Percentiles rank a stretch among this genome's conserved stretches.
phyloP scores from a whole-genome alignment of 2,797 vertebrate species.

The Limnodromus scolopaceus region DNA sequence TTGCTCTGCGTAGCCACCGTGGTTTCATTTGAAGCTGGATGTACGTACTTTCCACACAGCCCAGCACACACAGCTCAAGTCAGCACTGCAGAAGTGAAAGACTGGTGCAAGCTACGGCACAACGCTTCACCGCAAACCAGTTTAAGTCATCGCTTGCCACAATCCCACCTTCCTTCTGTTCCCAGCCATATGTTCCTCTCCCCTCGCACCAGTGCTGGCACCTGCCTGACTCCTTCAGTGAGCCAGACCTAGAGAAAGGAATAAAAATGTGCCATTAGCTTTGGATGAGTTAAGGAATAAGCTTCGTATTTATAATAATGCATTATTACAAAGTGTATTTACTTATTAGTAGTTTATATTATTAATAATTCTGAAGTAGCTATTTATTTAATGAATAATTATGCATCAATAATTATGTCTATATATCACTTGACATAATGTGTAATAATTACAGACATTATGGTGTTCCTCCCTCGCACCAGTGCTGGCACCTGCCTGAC shows the following conservation, averaged over 20 bases:
- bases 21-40: background rate
- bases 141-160: background rate
- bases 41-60: background rate
- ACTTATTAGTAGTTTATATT: too few relatives aligned
- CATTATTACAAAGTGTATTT: background rate
- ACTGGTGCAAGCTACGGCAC: background rate
- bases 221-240: background rate
- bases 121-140: background rate
- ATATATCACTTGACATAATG: background rate
- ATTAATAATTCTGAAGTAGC: background rate
- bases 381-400: background rate
- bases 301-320: background rate
- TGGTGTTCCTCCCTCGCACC: background rate
- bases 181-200: background rate
- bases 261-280: rapidly evolving
- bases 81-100: background rate
- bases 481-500: background rate
- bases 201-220: background rate
- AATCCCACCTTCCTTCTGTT: conserved; percentile 36
- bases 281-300: background rate
- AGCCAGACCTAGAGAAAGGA: background rate
- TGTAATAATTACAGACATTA: background rate
- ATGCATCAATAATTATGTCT: background rate
- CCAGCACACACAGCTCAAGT: background rate
- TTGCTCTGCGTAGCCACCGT: background rate